Conservation (phyloP, 2,888 invertebrate genomes). For the Steinernema hermaphroditum region DNA sequence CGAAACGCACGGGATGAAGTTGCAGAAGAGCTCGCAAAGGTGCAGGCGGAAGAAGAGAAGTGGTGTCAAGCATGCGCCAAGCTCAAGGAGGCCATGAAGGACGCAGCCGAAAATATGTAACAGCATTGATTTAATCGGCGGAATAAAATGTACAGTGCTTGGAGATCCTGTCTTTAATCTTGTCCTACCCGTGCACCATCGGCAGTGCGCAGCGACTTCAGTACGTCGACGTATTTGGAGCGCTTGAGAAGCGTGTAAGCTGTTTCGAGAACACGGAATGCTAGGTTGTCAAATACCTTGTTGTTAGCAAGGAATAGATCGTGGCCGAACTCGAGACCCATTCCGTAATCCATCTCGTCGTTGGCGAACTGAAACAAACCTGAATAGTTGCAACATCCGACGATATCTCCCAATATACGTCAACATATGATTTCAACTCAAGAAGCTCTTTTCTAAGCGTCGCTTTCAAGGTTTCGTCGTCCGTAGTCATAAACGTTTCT, state of each 20-base stretch:
- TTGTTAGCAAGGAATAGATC: constrained; percentile 74
- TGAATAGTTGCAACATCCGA: neutral
- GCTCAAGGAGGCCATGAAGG: too few relatives aligned
- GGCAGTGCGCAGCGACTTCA: constrained; percentile 4
- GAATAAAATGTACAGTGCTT: neutral
- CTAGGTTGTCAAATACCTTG: constrained; percentile 39
- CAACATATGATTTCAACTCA: constrained; percentile 39
- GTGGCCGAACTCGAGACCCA: constrained; percentile 84
- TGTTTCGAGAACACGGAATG: constrained; percentile 35
- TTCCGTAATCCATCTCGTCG: constrained; percentile 90
- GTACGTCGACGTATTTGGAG: constrained; percentile 35
- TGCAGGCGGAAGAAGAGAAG: neutral
- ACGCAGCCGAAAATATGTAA: too few relatives aligned
- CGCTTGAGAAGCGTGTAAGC: constrained; percentile 41
- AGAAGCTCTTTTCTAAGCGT: constrained; percentile 37
- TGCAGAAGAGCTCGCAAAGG: neutral
- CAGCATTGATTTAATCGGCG: too few relatives aligned
- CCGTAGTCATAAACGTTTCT: constrained; percentile 72
- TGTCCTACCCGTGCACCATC: neutral
- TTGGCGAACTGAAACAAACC: constrained; percentile 78
- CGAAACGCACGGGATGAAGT: neutral
- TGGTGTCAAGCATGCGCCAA: too few relatives aligned
- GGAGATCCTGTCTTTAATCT: neutral
- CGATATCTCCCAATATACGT: constrained; percentile 39
- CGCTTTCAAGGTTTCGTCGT: constrained; percentile 69